A percentile compares a stretch with the other conserved stretches of the same genome.
These are phyloP conservation scores for Hypselothyrea guttata DNA, from an alignment of 2,888 invertebrate genomes.

Conservation along the genomic window DNA sequence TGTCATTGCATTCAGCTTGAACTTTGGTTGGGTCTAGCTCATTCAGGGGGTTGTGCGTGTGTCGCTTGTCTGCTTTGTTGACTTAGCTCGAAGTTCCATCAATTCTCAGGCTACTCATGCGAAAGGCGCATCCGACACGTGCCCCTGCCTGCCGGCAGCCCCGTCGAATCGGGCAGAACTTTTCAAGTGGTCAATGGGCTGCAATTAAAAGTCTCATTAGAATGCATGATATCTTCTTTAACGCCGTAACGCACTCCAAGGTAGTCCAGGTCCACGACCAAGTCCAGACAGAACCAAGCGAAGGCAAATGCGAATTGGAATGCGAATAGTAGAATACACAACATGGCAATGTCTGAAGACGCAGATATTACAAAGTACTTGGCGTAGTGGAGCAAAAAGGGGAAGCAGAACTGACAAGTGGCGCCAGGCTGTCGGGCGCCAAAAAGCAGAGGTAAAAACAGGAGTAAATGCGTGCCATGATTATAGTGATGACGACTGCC, in stretches of 20 bases:
- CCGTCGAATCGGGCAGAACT: constrained; percentile 52
- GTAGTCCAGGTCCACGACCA: constrained; percentile 20
- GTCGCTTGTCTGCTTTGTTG: constrained; percentile 50
- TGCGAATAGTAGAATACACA: constrained; percentile 39
- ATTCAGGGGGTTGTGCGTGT: constrained; percentile 18
- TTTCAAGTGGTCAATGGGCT: constrained; percentile 71
- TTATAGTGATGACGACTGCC: constrained; percentile 81
- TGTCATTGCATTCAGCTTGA: constrained; percentile 60
- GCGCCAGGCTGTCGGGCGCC: constrained; percentile 80
- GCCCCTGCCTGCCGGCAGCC: constrained; percentile 42
- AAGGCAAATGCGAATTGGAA: constrained; percentile 23
- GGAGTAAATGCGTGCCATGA: constrained; percentile 81
- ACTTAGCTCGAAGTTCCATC: constrained; percentile 52
- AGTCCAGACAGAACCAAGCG: constrained; percentile 1
- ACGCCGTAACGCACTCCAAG: constrained; percentile 19
- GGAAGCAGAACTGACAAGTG: constrained; percentile 23
- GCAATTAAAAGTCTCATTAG: constrained; percentile 74
- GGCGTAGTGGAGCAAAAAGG: not conserved
- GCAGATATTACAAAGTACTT: constrained; percentile 7
- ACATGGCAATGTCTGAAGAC: constrained; percentile 45
- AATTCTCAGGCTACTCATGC: constrained; percentile 70
- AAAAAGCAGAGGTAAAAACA: constrained; percentile 81
- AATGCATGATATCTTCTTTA: constrained; percentile 72
- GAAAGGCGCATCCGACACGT: constrained; percentile 72
- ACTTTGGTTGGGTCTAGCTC: not conserved